These are phyloP conservation scores for Eumerus sabulonum DNA, from an alignment of 2,888 invertebrate genomes.

Conservation along the genomic window DNA sequence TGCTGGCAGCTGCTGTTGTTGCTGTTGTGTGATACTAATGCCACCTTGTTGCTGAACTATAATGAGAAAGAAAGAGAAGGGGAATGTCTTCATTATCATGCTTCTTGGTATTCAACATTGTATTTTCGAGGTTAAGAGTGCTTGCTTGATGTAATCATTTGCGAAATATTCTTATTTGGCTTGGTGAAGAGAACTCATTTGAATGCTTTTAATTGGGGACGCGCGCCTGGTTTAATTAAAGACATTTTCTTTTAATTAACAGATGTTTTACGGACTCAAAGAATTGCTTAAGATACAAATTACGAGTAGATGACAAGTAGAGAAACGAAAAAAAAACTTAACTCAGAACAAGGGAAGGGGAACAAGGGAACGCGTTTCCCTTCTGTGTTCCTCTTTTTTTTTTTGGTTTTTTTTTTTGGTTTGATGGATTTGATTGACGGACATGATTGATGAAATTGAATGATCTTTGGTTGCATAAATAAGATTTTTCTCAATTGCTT, in stretches of 20 bases:
- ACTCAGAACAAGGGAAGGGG: too few species aligned
- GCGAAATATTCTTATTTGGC: slow-evolving; percentile 17
- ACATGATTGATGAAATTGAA: too few species aligned
- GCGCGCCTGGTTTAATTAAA: slow-evolving; percentile 13
- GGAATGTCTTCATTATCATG: slow-evolving; percentile 16
- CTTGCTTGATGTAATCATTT: not conserved
- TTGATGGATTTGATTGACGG: too few species aligned
- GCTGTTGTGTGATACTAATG: slow-evolving; percentile 58
- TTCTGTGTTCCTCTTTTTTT: too few species aligned
- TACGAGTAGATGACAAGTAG: too few species aligned
- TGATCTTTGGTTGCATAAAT: too few species aligned
- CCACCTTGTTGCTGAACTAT: slow-evolving; percentile 75
- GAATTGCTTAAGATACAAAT: too few species aligned
- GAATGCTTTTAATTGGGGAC: slow-evolving; percentile 21
- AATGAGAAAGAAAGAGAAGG: slow-evolving; percentile 70
- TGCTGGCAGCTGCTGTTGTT: slow-evolving; percentile 77
- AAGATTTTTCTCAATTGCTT: too few species aligned
- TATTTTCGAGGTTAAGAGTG: not conserved
- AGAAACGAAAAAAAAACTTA: too few species aligned
- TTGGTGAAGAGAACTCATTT: not conserved
- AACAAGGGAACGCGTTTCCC: too few species aligned
- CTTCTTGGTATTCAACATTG: too few species aligned
- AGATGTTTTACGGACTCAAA: not conserved
- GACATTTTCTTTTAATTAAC: slow-evolving; percentile 25
- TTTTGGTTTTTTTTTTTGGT: too few species aligned